Percentiles rank a stretch among this genome's conserved stretches.
These are phyloP conservation scores for Lichenostomus cassidix DNA, from an alignment of 2,113 vertebrate genomes.

Conservation along the genomic window DNA sequence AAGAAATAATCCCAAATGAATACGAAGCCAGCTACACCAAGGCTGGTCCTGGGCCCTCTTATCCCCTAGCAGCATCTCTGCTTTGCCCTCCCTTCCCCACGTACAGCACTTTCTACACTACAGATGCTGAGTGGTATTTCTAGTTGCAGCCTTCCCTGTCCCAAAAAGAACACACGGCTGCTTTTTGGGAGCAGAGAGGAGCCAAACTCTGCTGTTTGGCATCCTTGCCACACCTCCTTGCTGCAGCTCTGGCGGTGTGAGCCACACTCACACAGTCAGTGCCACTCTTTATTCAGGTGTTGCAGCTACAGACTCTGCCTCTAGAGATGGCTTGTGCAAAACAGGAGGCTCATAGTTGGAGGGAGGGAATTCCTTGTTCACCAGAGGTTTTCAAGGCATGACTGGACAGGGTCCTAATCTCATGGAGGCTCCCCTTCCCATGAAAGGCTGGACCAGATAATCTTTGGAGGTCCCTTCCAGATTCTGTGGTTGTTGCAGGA, in stretches of 20 bases:
- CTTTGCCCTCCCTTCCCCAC: neutral
- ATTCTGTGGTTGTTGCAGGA: neutral
- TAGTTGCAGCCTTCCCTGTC: neutral
- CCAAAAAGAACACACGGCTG: neutral
- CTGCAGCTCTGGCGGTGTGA: neutral
- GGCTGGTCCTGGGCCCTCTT: neutral
- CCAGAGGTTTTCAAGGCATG: neutral
- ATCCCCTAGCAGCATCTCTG: neutral
- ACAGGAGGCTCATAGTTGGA: rapidly evolving
- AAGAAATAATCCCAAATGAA: neutral
- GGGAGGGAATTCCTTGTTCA: neutral
- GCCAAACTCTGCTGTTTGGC: rapidly evolving
- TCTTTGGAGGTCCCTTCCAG: neutral
- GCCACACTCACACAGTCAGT: rapidly evolving
- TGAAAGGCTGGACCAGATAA: neutral
- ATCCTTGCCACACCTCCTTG: rapidly evolving
- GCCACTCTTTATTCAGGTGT: rapidly evolving
- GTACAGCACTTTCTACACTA: neutral
- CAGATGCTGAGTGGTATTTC: neutral
- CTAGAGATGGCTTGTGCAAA: neutral
- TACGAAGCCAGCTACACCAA: neutral
- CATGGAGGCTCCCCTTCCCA: neutral
- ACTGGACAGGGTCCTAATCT: neutral
- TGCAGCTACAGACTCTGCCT: neutral
- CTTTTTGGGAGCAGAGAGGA: neutral